These are phyloP conservation scores for Drosophila nikananu DNA, from an alignment of 1,140 invertebrate genomes.

Conservation along the genomic window DNA sequence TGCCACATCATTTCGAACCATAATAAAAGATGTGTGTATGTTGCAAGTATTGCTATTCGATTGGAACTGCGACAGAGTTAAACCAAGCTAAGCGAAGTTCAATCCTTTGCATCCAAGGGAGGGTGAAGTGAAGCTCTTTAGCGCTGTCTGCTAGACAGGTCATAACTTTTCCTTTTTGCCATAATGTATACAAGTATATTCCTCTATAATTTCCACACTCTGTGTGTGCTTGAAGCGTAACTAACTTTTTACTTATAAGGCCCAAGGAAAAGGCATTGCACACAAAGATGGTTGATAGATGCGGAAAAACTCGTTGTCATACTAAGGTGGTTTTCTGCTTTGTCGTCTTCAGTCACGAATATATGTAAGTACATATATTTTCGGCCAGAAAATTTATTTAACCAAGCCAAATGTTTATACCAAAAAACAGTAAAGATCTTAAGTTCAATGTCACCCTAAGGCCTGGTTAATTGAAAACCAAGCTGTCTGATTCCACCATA, in stretches of 20 bases:
- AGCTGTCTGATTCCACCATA: slow-evolving; percentile 12
- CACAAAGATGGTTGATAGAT: slow-evolving; percentile 3
- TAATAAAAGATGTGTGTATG: slow-evolving; percentile 39
- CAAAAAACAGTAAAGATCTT: slow-evolving; percentile 26
- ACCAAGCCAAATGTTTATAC: slow-evolving; percentile 2
- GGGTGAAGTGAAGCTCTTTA: slow-evolving; percentile 5
- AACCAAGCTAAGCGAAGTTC: slow-evolving; percentile 25
- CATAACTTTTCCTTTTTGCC: slow-evolving; percentile 27
- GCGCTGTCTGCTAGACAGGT: slow-evolving; percentile 9
- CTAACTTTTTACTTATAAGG: slow-evolving; percentile 2
- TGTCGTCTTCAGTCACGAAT: slow-evolving; percentile 26
- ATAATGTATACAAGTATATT: slow-evolving; percentile 18
- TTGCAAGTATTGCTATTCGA: slow-evolving; percentile 39
- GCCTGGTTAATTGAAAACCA: slow-evolving; percentile 39
- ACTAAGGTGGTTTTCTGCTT: slow-evolving; percentile 30
- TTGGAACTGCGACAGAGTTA: slow-evolving; percentile 20
- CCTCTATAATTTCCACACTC: slow-evolving; percentile 7
- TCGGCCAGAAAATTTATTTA: slow-evolving; percentile 7
- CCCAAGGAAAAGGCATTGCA: slow-evolving; percentile 27
- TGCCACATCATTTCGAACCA: slow-evolving; percentile 47
- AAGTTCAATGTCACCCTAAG: slow-evolving; percentile 58
- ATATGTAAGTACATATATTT: slow-evolving; percentile 2
- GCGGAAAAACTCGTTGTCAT: slow-evolving; percentile 61
- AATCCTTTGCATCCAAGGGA: background rate
- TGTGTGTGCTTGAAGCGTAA: slow-evolving; percentile 27